phyloP scores from a whole-genome alignment of 2,113 vertebrate species.

The Phasianus colchicus region DNA sequence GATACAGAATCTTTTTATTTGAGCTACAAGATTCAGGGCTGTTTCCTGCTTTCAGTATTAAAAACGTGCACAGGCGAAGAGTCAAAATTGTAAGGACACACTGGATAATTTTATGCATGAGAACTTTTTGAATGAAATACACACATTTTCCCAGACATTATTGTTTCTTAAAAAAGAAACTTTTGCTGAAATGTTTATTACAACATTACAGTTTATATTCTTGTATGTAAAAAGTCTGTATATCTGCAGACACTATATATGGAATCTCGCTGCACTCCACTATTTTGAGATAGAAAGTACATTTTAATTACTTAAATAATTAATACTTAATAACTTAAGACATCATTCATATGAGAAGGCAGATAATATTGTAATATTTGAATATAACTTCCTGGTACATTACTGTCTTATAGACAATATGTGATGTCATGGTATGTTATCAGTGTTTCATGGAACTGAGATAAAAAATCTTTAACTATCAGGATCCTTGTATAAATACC shows the following conservation, averaged over 20 bases:
- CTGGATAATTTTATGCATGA: not conserved
- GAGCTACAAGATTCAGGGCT: not conserved
- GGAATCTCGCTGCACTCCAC: not conserved
- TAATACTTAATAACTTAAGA: no score
- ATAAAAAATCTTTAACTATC: not conserved
- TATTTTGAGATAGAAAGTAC: not conserved
- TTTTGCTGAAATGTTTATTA: not conserved
- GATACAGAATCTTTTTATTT: not conserved
- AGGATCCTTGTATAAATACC: not conserved
- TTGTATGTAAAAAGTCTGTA: not conserved
- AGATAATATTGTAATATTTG: not conserved
- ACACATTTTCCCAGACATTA: not conserved
- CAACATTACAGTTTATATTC: not conserved
- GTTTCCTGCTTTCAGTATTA: not conserved
- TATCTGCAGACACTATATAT: not conserved
- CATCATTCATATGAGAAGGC: not conserved
- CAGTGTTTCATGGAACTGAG: not conserved
- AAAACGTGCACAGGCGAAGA: not conserved
- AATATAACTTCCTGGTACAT: not conserved
- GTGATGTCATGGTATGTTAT: not conserved
- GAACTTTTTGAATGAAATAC: not conserved
- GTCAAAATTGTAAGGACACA: not conserved
- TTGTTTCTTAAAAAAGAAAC: not conserved
- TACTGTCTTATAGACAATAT: not conserved
- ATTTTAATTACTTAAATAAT: not conserved